phyloP scores from a whole-genome alignment of 2,888 invertebrate species.

The Eupithecia centaureata region DNA sequence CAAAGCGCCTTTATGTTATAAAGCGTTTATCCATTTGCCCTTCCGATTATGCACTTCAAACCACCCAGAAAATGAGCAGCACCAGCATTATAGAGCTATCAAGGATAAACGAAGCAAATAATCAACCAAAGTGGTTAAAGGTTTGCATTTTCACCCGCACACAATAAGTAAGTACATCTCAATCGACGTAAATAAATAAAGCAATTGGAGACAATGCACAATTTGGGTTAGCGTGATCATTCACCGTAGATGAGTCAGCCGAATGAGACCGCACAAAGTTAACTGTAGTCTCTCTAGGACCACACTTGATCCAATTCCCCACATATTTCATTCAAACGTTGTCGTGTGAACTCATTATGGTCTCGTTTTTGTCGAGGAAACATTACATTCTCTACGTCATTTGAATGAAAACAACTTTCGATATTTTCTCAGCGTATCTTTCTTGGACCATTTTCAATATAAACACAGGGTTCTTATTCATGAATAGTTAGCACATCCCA shows the following conservation, averaged over 20 bases:
- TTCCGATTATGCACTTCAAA: neutral
- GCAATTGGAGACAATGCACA: conserved; percentile 58
- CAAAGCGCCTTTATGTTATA: conserved; percentile 55
- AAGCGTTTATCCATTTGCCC: conserved; percentile 31
- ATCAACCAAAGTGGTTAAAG: conserved; percentile 26
- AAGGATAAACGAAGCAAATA: conserved; percentile 14
- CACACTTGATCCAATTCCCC: conserved; percentile 72
- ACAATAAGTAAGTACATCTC: conserved; percentile 47
- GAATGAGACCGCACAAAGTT: conserved; percentile 43
- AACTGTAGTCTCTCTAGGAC: conserved; percentile 70
- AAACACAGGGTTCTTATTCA: neutral
- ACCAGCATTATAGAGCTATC: neutral
- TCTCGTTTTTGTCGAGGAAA: conserved; percentile 52
- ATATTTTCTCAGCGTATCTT: conserved; percentile 13
- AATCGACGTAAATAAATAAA: conserved; percentile 56
- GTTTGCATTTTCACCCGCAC: conserved; percentile 37
- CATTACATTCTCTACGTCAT: conserved; percentile 46
- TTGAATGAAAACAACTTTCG: conserved; percentile 38
- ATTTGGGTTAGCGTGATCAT: conserved; percentile 69
- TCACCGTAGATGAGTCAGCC: conserved; percentile 68
- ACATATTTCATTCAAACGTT: conserved; percentile 67
- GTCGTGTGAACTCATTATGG: conserved; percentile 63
- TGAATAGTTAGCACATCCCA: too few species aligned
- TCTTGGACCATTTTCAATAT: neutral
- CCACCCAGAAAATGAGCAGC: neutral